A percentile compares a stretch with the other conserved stretches of the same genome.
phyloP scores from a whole-genome alignment of 2,888 invertebrate species.

The Ormyrus rosae region DNA sequence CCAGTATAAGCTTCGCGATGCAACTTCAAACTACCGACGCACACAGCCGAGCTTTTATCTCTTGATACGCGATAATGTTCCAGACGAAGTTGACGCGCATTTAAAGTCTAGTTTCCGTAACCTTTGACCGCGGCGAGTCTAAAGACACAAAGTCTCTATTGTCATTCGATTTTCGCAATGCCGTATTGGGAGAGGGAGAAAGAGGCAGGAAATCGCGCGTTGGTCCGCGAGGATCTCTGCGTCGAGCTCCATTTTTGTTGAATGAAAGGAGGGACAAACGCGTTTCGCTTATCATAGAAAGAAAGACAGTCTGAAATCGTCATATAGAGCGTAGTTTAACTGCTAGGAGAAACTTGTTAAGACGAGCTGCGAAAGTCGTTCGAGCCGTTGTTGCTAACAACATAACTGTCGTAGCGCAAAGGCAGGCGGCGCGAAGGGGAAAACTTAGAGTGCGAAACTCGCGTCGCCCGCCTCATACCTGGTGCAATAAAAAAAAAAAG shows the following conservation, averaged over 20 bases:
- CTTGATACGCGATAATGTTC: not conserved
- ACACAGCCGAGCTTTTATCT: conserved; percentile 2
- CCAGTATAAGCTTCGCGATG: conserved; percentile 41
- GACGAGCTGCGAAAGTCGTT: conserved; percentile 27
- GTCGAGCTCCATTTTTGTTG: not conserved
- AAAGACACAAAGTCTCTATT: not conserved
- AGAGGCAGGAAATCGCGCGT: not conserved
- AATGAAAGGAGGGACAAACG: conserved; percentile 2
- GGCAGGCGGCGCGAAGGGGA: not conserved
- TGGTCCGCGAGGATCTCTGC: not conserved
- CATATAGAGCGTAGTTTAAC: conserved; percentile 32
- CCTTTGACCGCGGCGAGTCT: conserved; percentile 24
- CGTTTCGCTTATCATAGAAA: not conserved
- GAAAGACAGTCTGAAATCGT: conserved; percentile 32
- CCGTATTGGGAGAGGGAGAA: no score
- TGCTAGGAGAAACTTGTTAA: not conserved
- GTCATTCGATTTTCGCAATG: conserved; percentile 38
- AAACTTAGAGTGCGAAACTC: not conserved
- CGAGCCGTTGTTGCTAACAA: conserved; percentile 42
- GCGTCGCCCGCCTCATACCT: conserved; percentile 18
- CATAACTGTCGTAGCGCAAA: conserved; percentile 56
- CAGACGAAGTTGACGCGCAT: conserved; percentile 1
- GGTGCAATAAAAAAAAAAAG: conserved; percentile 47
- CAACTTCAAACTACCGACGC: conserved; percentile 42
- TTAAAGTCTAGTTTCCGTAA: conserved; percentile 48